These are phyloP conservation scores for Exocentrus adspersus DNA, from an alignment of 2,888 invertebrate genomes.

Conservation along the genomic window DNA sequence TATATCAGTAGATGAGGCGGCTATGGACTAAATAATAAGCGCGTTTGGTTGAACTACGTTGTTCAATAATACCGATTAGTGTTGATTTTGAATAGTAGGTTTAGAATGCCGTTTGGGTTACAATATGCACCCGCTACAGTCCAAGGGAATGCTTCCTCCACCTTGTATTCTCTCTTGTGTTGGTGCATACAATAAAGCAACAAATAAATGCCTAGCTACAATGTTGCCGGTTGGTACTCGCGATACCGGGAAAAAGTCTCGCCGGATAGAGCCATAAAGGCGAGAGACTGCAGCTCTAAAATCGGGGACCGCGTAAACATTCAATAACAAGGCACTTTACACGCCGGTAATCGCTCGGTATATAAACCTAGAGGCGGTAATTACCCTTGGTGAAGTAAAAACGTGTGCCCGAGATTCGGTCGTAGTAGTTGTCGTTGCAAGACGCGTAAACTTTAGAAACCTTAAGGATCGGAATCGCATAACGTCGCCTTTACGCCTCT, in stretches of 20 bases:
- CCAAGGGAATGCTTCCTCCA: too few species aligned
- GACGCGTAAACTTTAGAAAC: conserved; percentile 34
- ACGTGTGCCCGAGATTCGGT: neutral
- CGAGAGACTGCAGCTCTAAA: neutral
- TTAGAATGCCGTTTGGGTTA: too few species aligned
- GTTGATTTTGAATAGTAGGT: too few species aligned
- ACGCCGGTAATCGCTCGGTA: neutral
- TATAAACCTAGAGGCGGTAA: neutral
- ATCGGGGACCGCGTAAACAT: neutral
- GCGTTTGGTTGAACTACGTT: too few species aligned
- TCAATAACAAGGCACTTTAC: neutral
- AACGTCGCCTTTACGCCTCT: conserved; percentile 32
- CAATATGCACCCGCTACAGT: too few species aligned
- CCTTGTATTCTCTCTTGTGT: too few species aligned
- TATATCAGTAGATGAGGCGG: too few species aligned
- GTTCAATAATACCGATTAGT: too few species aligned
- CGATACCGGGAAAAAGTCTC: neutral
- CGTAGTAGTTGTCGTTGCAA: conserved; percentile 16
- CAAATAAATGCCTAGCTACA: too few species aligned
- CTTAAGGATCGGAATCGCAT: conserved; percentile 34
- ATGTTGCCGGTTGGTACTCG: too few species aligned
- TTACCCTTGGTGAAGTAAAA: neutral
- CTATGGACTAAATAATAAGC: too few species aligned
- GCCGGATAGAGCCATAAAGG: neutral
- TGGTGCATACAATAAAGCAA: too few species aligned